Base-by-base conservation (phyloP, 2,797 vertebrate genomes). In the Passerculus sandwichensis region DNA sequence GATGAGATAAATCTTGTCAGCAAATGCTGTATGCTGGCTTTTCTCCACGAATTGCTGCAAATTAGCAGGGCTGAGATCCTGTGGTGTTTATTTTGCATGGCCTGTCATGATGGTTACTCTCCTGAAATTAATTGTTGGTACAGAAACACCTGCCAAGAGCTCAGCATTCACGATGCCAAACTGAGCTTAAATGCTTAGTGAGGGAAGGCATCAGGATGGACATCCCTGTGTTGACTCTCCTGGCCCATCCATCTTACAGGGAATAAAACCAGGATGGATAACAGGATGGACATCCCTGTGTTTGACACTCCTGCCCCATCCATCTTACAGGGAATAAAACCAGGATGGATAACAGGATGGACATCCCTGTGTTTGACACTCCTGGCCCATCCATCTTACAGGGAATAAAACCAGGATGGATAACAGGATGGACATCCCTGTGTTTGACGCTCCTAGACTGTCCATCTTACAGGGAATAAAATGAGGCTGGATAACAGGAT, bases 231-330 rank as follows among this genome's bases (percentile, higher is more conserved):
- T 32, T 15, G 38, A 36, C 5, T 2, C 22, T 30, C 16, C 14
- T 6, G 29, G 61, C 79, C 65, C 12, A 1, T 18, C 32, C 25
- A 0, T 19, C 13, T 45, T 15, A 3, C 0, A 4, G 27, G 45
- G 15, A 75, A 44, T 59, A 59, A 54, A 61, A 70, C 2, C 17
- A 16, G 47, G 1, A 29, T 57, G 53, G 16, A 57, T 48, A 45
- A 7, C 9, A 6, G 15, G 19, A 50, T 2, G 9, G 40, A 17
- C 3, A 40, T 3, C 56, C 38, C 25, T 42, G 26, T 0, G 0
- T 20, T 30, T 11, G 38, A n/a, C 5, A 2, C 22, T 29, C 16
- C 13, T 6, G 17, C 47, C 71, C 60, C 9, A 1, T 20, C 27
- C 25, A 0, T 19, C 13, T 44, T 17, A 3, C 0, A 4, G n/a